A percentile compares a stretch with the other conserved stretches of the same genome.
phyloP scores from a whole-genome alignment of 2,888 invertebrate species.

The Zele albiditarsus region DNA sequence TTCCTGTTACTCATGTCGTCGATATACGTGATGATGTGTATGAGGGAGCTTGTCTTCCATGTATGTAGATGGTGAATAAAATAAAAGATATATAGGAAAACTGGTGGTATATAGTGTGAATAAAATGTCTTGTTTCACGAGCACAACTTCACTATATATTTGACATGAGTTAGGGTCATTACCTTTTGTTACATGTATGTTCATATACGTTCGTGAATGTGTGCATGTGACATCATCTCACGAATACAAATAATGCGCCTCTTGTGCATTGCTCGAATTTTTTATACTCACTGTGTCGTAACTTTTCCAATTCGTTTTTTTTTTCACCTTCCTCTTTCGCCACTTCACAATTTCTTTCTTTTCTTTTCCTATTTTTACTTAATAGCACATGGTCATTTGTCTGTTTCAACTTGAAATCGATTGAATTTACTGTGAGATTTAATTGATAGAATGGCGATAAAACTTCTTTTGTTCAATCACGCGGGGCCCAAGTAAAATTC shows the following conservation, averaged over 20 bases:
- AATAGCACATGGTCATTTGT: not conserved
- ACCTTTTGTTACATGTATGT: not conserved
- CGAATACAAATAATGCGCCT: not conserved
- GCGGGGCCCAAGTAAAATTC: not conserved
- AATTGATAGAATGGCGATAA: slow-evolving; percentile 6
- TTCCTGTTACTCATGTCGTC: too few relatives aligned
- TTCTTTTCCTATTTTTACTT: not conserved
- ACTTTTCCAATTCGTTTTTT: not conserved
- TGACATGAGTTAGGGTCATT: slow-evolving; percentile 15
- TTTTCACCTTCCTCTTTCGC: not conserved
- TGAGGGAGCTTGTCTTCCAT: not conserved
- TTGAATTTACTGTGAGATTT: slow-evolving; percentile 9
- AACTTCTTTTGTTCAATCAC: slow-evolving; percentile 15
- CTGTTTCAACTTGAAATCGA: not conserved
- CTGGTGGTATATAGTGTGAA: slow-evolving; percentile 11
- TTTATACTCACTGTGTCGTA: not conserved
- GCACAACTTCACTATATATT: not conserved
- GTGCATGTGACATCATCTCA: not conserved
- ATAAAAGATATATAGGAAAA: not conserved
- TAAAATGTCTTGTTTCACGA: slow-evolving; percentile 45
- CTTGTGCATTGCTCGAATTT: not conserved
- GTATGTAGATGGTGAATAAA: not conserved
- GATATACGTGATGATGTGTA: not conserved
- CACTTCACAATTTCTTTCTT: not conserved
- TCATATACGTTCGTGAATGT: not conserved